Evolutionary conservation across 2,888 invertebrate genomes (phyloP).

Genomic region (Lamellibrachia columna): DNA sequence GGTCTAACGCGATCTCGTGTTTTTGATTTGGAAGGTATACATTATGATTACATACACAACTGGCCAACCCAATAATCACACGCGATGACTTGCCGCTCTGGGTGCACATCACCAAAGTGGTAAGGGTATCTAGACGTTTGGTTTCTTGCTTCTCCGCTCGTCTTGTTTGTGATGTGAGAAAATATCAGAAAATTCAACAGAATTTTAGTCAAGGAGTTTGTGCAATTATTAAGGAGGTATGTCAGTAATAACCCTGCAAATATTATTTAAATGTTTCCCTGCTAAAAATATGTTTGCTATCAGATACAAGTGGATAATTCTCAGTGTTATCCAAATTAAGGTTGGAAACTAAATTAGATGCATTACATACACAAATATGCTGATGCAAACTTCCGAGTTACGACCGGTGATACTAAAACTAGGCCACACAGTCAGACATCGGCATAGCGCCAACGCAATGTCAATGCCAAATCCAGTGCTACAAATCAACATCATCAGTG

Average conservation of each 20-base stretch:
- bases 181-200: neutral
- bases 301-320: neutral
- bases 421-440: neutral
- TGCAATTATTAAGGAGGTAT: conserved; percentile 7
- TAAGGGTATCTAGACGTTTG: conserved; percentile 40
- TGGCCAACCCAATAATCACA: conserved; percentile 57
- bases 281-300: neutral
- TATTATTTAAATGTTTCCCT: neutral
- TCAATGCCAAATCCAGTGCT: neutral
- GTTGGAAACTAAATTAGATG: neutral
- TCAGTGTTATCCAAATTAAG: neutral
- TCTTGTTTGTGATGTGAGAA: neutral
- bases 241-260: neutral
- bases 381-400: neutral
- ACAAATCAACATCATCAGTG: neutral
- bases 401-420: neutral
- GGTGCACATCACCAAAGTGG: conserved; percentile 59
- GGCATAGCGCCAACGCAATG: neutral
- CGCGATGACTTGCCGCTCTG: conserved; percentile 49
- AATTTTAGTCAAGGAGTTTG: neutral
- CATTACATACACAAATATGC: neutral
- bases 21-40: no score
- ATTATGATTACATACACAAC: no score
- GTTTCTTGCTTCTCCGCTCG: neutral
- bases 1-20: no score